phyloP scores from a whole-genome alignment of 2,797 vertebrate species.

The Sylvilagus floridanus region DNA sequence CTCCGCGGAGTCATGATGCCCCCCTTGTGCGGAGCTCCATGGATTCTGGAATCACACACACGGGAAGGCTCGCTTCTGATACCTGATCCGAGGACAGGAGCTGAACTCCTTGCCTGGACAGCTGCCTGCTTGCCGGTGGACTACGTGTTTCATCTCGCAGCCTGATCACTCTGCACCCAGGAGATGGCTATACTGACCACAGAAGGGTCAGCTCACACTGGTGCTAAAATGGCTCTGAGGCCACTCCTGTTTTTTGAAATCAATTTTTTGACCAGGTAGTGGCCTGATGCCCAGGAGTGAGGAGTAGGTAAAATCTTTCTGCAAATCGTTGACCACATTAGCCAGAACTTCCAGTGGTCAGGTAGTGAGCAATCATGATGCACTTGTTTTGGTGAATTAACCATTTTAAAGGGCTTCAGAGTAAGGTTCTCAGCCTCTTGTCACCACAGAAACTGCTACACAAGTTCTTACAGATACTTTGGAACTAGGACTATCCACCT shows the following conservation, averaged over 20 bases:
- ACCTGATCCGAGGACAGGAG: constrained; percentile 8
- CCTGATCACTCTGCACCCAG: constrained; percentile 69
- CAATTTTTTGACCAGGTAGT: constrained; percentile 82
- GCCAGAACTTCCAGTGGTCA: constrained; percentile 65
- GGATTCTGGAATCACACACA: constrained; percentile 59
- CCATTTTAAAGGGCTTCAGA: constrained; percentile 82
- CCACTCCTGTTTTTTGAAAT: constrained; percentile 82
- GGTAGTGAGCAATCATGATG: constrained; percentile 74
- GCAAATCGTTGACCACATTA: constrained; percentile 74
- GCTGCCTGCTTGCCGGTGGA: constrained; percentile 67
- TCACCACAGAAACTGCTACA: constrained; percentile 85
- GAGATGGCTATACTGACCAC: constrained; percentile 80
- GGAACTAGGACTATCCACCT: constrained; percentile 71
- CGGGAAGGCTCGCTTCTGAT: constrained; percentile 59
- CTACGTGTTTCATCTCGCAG: constrained; percentile 78
- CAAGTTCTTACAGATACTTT: constrained; percentile 71
- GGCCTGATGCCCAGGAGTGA: constrained; percentile 72
- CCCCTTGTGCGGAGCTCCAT: constrained; percentile 14
- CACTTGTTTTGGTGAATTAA: constrained; percentile 77
- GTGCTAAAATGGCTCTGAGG: constrained; percentile 78
- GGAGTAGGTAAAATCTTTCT: constrained; percentile 61
- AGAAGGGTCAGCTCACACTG: constrained; percentile 79
- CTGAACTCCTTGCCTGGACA: constrained; percentile 21
- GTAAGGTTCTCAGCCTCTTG: constrained; percentile 77
- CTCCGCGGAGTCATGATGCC: constrained; percentile 13